Base-by-base conservation (phyloP, 2,888 invertebrate genomes). In the Trissolcus brochymenae region DNA sequence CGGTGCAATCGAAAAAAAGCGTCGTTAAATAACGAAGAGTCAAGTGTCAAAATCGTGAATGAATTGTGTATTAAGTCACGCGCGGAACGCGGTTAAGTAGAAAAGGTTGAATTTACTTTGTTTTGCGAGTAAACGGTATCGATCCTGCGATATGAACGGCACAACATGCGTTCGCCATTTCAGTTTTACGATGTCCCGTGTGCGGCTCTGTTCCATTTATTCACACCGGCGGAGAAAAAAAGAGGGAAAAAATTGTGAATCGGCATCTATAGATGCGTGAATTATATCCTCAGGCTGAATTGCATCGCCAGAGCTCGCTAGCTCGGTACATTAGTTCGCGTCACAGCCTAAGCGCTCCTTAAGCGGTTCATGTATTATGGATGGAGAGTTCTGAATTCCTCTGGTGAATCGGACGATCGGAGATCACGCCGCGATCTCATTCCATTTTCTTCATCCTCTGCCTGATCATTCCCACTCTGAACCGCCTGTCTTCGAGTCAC, bases 311-410 rank as follows among this genome's bases (percentile, higher is more conserved):
- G 79, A 78, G 79, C 79, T 73, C 78, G 73, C 76, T 84, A 76
- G 78, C 81, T 79, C 79, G 80, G 81, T 83, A 82, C 84, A 82
- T 85, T 82, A 84, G 84, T 85, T 85, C 82, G 81, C 81, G 83
- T 83, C 81, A 79, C 56, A 72, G 76, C 78, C 79, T 82, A 85
- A 84, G 82, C 82, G 83, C 81, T 83, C 80, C 83, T 85, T 85
- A 85, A 86, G 85, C 84, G 85, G 79, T 83, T 85, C 84, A 85
- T 86, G 85, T 83, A 86, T 86, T 85, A 86, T 86, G 86, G 84
- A 86, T 84, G 80, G 81, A 82, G 84, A 81, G 83, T 86, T 86
- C 83, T 84, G 86, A 85, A 86, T 85, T 84, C 71, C 76, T 80
- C 57, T 50, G 53, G 46, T 16, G 67, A 77, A 72, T 71, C 72